Base-by-base conservation (phyloP, 2,888 invertebrate species). In the Chrysolina haemoptera region DNA sequence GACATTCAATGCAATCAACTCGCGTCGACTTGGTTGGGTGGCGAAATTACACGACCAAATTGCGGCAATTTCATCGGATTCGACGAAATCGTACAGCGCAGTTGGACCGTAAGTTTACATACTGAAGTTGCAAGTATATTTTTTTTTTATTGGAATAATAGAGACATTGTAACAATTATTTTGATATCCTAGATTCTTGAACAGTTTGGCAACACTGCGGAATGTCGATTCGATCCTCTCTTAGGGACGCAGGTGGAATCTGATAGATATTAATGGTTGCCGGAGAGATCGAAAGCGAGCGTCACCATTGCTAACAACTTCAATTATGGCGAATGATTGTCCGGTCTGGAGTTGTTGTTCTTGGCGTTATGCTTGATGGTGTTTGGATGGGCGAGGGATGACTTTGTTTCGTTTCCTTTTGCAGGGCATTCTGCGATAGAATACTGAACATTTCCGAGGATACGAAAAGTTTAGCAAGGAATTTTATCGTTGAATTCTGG, bases 221-320 rank as follows among this genome's bases (percentile, higher is more conserved):
- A 1, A 20, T 11, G 14, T 11, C 53, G 20, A 20, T 20, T 4
- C 20, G 12, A 20, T 53, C 53, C 12, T 4, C 20, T 22, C 53
- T 53, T 20, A 53, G 53, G 20, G 53, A 12, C 53, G 2, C 53
- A 53, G 53, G 53, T 53, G 53, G 53, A 18, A 53, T 53, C 20
- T 20, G 18, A 53, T 5, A 53, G 53, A 53, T 53, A 53, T 53
- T 53, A 53, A 53, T 53, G 53, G 53, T 53, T 20, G 18, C 20
- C 18, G 53, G 53, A 53, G 20, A 53, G 53, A 53, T 53, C 53
- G 53, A 53, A 20, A 53, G 53, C 22, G 9, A 22, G 20, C 53
- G 53, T 53, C 53, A 18, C 53, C 53, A 53, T 20, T 20, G 53
- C 53, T 12, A 53, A 53, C 53, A 53, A 53, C 53, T 53, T 53